phyloP scores from a whole-genome alignment of 1,140 invertebrate species.

The Eubasilissa regina region DNA sequence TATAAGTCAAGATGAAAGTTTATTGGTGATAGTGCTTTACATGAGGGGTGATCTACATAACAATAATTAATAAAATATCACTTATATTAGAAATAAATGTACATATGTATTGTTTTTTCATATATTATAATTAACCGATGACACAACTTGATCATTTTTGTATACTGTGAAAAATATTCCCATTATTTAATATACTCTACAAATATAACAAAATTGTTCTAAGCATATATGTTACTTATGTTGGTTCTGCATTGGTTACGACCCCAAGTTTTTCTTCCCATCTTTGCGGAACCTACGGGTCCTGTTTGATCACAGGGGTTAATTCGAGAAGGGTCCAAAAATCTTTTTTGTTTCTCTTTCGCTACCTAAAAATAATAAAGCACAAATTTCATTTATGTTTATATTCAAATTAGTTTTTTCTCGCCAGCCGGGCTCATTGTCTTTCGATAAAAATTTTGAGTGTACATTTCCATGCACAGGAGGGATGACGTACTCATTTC shows the following conservation, averaged over 20 bases:
- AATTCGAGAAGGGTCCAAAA: constrained; percentile 55
- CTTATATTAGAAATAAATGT: too few relatives aligned
- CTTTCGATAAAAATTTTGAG: constrained; percentile 51
- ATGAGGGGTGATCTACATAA: too few relatives aligned
- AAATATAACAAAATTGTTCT: too few relatives aligned
- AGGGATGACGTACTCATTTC: constrained; percentile 41
- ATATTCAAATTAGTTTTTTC: constrained; percentile 60
- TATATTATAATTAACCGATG: too few relatives aligned
- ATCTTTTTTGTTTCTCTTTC: constrained; percentile 58
- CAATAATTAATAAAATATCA: too few relatives aligned
- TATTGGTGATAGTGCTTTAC: too few relatives aligned
- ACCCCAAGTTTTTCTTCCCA: constrained; percentile 1
- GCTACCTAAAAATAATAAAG: constrained; percentile 61
- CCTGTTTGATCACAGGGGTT: constrained; percentile 52
- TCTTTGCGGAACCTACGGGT: not conserved
- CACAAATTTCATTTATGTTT: constrained; percentile 59
- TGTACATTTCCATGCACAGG: constrained; percentile 44
- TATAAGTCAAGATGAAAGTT: too few relatives aligned
- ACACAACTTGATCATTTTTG: too few relatives aligned
- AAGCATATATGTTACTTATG: too few relatives aligned
- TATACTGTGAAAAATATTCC: too few relatives aligned
- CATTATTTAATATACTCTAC: too few relatives aligned
- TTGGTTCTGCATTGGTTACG: not conserved
- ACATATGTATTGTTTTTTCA: too few relatives aligned
- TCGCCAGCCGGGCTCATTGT: constrained; percentile 50